Percentiles rank a stretch among this genome's conserved stretches.
These are phyloP conservation scores for Myanophis thanlyinensis DNA, from an alignment of 2,113 vertebrate species.

Conservation along the genomic window DNA sequence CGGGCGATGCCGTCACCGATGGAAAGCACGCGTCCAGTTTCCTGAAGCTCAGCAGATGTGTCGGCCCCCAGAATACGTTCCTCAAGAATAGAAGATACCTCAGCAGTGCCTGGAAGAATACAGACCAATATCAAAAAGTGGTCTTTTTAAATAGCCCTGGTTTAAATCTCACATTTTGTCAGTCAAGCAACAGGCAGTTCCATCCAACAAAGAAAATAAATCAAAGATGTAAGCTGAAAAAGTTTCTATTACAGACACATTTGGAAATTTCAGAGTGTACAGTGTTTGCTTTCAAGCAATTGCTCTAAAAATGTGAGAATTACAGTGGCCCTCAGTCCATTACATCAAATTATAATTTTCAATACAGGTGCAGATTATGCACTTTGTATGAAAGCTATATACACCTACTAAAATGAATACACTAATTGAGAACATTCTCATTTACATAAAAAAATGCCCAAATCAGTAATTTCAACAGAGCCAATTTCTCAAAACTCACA, in stretches of 20 bases:
- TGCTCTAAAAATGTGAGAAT: background rate
- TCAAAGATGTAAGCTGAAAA: background rate
- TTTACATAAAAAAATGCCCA: background rate
- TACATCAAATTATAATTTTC: background rate
- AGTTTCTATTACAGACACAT: background rate
- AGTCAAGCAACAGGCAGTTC: background rate
- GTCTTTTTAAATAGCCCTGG: background rate
- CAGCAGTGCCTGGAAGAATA: slow-evolving; percentile 82
- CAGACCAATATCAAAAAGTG: background rate
- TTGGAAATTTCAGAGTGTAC: background rate
- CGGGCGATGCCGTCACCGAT: slow-evolving; percentile 98
- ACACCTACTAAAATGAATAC: background rate
- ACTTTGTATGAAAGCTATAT: background rate
- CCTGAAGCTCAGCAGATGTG: slow-evolving; percentile 88
- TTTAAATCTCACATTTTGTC: background rate
- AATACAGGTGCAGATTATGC: background rate
- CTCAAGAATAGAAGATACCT: slow-evolving; percentile 96
- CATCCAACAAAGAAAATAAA: background rate
- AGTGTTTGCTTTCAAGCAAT: background rate
- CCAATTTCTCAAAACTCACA: background rate
- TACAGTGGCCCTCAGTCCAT: background rate
- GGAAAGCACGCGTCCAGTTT: slow-evolving; percentile 94
- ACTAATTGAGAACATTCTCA: background rate
- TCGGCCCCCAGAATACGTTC: slow-evolving; percentile 94
- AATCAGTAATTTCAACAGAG: background rate